Conservation (phyloP, 2,797 vertebrate species). For the Pteropus rufus region DNA sequence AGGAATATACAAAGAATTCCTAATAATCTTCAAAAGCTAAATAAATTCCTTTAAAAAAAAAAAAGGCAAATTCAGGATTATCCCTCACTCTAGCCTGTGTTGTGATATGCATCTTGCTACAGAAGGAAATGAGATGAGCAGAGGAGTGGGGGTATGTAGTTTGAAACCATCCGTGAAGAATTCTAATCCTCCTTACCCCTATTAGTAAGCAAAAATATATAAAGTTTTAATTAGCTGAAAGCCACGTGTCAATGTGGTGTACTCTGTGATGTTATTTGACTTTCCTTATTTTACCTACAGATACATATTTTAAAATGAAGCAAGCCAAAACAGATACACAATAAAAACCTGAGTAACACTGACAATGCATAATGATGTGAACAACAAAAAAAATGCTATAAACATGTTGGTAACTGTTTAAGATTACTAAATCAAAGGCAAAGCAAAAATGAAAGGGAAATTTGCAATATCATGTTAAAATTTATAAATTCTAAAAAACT, state of each 20-base stretch:
- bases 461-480: not conserved
- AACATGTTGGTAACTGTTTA: not conserved
- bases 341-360: not conserved
- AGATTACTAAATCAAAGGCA: not conserved
- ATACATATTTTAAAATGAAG: not conserved
- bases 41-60: not conserved
- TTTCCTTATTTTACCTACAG: not conserved
- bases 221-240: not conserved
- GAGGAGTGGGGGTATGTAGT: not conserved
- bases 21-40: not conserved
- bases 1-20: not conserved
- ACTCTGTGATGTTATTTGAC: not conserved
- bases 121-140: not conserved
- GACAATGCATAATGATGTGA: not conserved
- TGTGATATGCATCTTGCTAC: not conserved
- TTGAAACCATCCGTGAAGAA: not conserved
- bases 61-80: not conserved
- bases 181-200: not conserved
- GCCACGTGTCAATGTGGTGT: not conserved
- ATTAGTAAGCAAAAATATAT: not conserved
- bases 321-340: not conserved
- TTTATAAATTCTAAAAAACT: not conserved
- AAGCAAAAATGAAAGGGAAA: not conserved
- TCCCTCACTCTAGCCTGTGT: not conserved
- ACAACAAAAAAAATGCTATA: not conserved